Evolutionary conservation across 2,888 invertebrate genomes (phyloP).

Genomic region (Ichneumoninae sp.): DNA sequence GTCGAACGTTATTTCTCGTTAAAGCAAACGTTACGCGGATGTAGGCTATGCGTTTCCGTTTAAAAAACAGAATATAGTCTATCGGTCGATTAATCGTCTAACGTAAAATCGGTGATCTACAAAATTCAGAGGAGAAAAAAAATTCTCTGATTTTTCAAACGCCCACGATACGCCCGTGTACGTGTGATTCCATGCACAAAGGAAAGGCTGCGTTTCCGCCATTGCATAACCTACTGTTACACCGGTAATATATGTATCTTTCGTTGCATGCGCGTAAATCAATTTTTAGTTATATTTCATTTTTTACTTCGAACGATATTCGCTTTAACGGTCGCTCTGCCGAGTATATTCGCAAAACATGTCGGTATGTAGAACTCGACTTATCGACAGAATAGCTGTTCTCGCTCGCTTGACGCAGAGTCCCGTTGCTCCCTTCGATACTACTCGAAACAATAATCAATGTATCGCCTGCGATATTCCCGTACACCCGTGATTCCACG

Average conservation of each 20-base stretch:
- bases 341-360: neutral
- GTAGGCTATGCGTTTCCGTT: neutral
- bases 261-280: neutral
- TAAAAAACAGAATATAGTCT: neutral
- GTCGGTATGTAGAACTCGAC: neutral
- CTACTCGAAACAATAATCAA: constrained; percentile 23
- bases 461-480: neutral
- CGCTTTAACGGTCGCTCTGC: no score
- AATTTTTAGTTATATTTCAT: neutral
- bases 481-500: neutral
- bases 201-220: no score
- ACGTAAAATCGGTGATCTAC: neutral
- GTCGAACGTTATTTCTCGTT: neutral
- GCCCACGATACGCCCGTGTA: neutral
- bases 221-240: no score
- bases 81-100: neutral
- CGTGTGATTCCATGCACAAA: neutral
- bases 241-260: no score
- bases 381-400: neutral
- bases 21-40: neutral
- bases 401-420: neutral
- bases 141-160: neutral
- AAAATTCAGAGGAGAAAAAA: neutral
- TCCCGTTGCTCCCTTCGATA: constrained; percentile 14
- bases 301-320: neutral